Conservation (phyloP, 2,888 invertebrate species). For the Hemistola chrysoprasaria region DNA sequence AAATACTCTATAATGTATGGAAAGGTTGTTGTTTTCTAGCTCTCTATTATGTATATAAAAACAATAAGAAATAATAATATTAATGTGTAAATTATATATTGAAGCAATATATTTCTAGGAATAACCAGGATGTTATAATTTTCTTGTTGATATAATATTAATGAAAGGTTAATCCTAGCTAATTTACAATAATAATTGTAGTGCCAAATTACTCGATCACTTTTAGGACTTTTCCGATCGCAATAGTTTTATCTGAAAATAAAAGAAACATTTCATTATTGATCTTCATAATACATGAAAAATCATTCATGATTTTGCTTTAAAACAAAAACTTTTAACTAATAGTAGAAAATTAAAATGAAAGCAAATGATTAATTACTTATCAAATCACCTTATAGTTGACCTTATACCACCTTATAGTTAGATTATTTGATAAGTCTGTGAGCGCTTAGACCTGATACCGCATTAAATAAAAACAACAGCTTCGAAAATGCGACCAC, state of each 20-base stretch:
- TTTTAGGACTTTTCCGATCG: slow-evolving; percentile 99
- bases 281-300: too few species aligned
- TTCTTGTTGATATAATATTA: slow-evolving; percentile 73
- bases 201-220: slow-evolving; percentile 91
- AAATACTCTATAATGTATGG: slow-evolving; percentile 20
- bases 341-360: too few species aligned
- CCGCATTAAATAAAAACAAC: too few species aligned
- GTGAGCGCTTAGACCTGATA: too few species aligned
- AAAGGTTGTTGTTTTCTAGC: slow-evolving; percentile 60
- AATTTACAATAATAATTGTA: slow-evolving; percentile 74
- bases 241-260: slow-evolving; percentile 86
- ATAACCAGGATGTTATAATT: slow-evolving; percentile 66
- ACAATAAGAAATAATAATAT: slow-evolving; percentile 44
- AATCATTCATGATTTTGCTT: too few species aligned
- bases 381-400: too few species aligned
- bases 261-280: slow-evolving; percentile 2
- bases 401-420: too few species aligned
- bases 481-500: too few species aligned
- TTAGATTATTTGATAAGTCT: too few species aligned
- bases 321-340: too few species aligned
- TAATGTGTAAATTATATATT: slow-evolving; percentile 47
- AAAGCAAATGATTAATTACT: too few species aligned
- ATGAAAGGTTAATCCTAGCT: slow-evolving; percentile 80
- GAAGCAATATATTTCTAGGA: slow-evolving; percentile 68
- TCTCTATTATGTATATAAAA: slow-evolving; percentile 53